phyloP scores from a whole-genome alignment of 2,797 vertebrate genomes.

The Arvicola amphibius region DNA sequence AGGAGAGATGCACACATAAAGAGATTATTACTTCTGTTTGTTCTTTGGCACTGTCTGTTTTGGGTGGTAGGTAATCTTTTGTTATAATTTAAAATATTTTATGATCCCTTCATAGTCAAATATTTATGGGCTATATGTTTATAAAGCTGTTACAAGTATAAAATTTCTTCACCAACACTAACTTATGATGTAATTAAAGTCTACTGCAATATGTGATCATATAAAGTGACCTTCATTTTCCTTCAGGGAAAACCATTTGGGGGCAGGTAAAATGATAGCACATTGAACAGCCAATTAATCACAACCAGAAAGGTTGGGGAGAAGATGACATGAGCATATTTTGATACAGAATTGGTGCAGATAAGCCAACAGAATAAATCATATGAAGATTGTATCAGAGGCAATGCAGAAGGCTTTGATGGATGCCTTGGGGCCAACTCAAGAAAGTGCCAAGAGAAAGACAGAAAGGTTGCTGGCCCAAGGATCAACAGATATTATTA shows the following conservation, averaged over 20 bases:
- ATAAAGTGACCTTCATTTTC: background rate
- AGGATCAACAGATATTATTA: background rate
- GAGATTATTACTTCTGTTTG: background rate
- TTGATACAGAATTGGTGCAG: background rate
- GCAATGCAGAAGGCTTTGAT: background rate
- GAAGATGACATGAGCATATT: background rate
- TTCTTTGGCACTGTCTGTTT: background rate
- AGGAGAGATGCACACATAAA: background rate
- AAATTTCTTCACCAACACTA: background rate
- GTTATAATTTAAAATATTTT: slow-evolving; percentile 18
- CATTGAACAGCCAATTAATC: background rate
- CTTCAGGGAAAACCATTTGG: background rate
- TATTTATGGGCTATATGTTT: background rate
- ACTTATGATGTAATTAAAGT: background rate
- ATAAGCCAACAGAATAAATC: background rate
- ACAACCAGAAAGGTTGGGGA: background rate
- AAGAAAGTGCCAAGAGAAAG: background rate
- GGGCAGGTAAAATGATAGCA: background rate
- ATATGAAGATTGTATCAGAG: background rate
- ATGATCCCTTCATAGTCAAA: background rate
- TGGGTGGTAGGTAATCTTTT: background rate
- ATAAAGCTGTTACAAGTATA: background rate
- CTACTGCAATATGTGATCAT: background rate
- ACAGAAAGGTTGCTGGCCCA: background rate
- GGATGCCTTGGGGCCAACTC: background rate